Percentiles rank a stretch among this genome's conserved stretches.
Conservation (phyloP, 2,888 invertebrate species). For the Platycheirus albimanus region DNA sequence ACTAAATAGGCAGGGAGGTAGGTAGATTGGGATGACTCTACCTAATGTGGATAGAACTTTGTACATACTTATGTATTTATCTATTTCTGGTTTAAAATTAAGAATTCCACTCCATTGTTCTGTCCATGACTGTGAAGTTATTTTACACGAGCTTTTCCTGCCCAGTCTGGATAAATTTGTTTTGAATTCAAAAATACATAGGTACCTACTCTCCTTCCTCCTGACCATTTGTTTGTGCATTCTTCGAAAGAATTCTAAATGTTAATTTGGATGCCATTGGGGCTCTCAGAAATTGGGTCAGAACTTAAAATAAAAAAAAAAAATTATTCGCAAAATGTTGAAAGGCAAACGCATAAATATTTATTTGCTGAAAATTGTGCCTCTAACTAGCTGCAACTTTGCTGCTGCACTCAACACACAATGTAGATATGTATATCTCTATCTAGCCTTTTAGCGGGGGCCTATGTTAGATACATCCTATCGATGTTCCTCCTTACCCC, state of each 20-base stretch:
- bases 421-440: not conserved
- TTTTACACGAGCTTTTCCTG: not conserved
- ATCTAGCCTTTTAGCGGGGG: conserved; percentile 5
- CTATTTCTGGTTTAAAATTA: conserved; percentile 27
- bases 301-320: not conserved
- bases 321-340: conserved; percentile 16
- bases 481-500: too few species aligned
- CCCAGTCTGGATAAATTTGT: conserved; percentile 1
- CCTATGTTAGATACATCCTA: too few species aligned
- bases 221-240: not conserved
- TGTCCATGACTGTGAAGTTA: not conserved
- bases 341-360: conserved; percentile 32
- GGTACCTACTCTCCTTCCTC: too few species aligned
- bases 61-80: not conserved
- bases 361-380: conserved; percentile 21
- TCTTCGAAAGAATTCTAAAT: not conserved
- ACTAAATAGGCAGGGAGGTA: conserved; percentile 18
- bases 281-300: conserved; percentile 5
- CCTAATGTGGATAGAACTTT: not conserved
- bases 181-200: too few species aligned
- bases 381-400: conserved; percentile 28
- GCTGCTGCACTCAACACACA: conserved; percentile 28
- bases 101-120: conserved; percentile 12
- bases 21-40: not conserved
- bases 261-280: not conserved